Evolutionary conservation across 1,140 invertebrate species (phyloP).

Genomic region (Cyphomyrmex costatus): DNA sequence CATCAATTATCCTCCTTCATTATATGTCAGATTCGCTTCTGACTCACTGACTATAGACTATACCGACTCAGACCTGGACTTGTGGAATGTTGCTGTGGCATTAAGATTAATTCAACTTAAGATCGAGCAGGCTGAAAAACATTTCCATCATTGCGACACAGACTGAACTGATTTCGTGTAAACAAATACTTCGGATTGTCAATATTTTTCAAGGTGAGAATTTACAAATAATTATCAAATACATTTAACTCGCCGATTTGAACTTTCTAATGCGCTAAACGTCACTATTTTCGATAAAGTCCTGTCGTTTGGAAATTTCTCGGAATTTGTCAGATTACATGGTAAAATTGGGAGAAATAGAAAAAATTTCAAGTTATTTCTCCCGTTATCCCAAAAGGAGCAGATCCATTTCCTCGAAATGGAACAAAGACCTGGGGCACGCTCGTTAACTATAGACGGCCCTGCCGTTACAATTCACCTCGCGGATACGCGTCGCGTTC

Average conservation of each 20-base stretch:
- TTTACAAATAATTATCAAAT: background rate
- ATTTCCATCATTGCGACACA: background rate
- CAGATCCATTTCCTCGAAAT: background rate
- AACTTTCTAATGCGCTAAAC: background rate
- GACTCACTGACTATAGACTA: no score
- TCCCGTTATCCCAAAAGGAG: background rate
- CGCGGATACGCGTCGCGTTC: slow-evolving; percentile 23
- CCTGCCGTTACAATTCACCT: slow-evolving; percentile 66
- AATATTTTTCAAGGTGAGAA: background rate
- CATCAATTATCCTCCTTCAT: no score
- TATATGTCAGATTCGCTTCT: no score
- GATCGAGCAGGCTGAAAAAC: background rate
- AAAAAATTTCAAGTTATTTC: background rate
- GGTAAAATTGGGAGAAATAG: background rate
- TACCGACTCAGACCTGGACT: no score
- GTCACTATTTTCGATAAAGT: background rate
- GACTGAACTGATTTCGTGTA: background rate
- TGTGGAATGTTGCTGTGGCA: no score
- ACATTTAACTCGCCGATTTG: background rate
- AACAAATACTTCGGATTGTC: background rate
- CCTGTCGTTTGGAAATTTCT: background rate
- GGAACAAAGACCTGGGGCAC: background rate
- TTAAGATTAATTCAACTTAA: background rate
- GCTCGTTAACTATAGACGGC: background rate
- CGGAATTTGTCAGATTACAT: background rate